Evolutionary conservation across 2,888 invertebrate genomes (phyloP), one percentile per base, ranked within the genome.

Genomic region (Strigamia transsilvanica): DNA sequence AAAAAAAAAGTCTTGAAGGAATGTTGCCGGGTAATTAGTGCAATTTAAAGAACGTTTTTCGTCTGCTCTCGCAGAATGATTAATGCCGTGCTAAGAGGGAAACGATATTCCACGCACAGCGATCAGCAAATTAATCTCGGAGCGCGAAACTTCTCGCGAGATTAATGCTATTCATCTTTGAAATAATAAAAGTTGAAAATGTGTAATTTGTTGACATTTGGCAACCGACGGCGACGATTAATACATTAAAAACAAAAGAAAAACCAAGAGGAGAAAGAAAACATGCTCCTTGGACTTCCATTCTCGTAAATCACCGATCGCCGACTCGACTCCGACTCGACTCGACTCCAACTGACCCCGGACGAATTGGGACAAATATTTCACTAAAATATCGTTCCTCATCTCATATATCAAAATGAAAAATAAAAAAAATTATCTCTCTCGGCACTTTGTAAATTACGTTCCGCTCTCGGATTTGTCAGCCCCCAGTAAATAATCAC

Each of bases 11-110:
- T 7, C 12, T 51, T 51, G 51, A 51, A 51, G 51, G 51, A 51
- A 51, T 51, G 51, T 13, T 51, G 51, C 51, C 51, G 51, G 51
- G 51, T 51, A 51, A 51, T 51, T 51, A 51, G 51, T 51, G 51
- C 51, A 51, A 51, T 51, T 51, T 51, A 51, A 18, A 51, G 18
- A 51, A 51, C 51, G 51, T 18, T 51, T 51, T 51, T 51, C 51
- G 13, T 51, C 18, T 18, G n/a, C n/a, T 51, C 51, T 51, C 12
- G 51, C 15, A 18, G 13, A 51, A 51, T 51, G 51, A 51, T 51
- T 51, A 51, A 51, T 51, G 51, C 51, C 15, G 51, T 51, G 51
- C 51, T 18, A 51, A 51, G 15, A 51, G 51, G 51, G 18, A 51
- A 51, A 51, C 15, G 51, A 51, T 51, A 51, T 51, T 51, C 51